phyloP scores from a whole-genome alignment of 1,140 invertebrate genomes.

The Leguminivora glycinivorella region DNA sequence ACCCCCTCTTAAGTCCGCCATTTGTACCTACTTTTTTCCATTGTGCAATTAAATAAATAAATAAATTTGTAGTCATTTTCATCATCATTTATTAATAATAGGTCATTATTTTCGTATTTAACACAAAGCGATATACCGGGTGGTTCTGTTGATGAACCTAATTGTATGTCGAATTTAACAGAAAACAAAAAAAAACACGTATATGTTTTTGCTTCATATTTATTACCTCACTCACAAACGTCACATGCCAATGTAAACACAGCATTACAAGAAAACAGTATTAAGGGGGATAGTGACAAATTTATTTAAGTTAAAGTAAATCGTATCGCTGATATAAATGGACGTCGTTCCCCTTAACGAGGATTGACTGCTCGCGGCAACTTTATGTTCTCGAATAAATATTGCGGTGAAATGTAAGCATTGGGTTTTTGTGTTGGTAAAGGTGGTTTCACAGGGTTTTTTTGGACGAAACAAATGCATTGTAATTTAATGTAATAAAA shows the following conservation, averaged over 20 bases:
- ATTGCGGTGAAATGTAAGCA: neutral
- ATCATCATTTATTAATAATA: too few relatives aligned
- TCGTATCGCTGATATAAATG: constrained; percentile 5
- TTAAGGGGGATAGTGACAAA: constrained; percentile 26
- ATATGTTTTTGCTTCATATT: too few relatives aligned
- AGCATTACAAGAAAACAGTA: neutral
- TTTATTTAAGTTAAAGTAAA: constrained; percentile 29
- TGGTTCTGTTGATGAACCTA: too few relatives aligned
- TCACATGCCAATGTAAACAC: neutral
- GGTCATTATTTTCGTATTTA: too few relatives aligned
- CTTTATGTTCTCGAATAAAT: constrained; percentile 12
- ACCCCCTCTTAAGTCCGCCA: too few relatives aligned
- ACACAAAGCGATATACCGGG: too few relatives aligned
- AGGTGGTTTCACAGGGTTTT: neutral
- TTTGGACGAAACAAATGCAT: neutral
- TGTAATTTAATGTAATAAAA: too few relatives aligned
- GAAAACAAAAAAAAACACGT: too few relatives aligned
- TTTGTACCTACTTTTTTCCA: too few relatives aligned
- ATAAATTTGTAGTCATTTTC: too few relatives aligned
- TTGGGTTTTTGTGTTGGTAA: neutral
- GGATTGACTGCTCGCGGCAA: constrained; percentile 12
- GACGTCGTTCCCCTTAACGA: constrained; percentile 4
- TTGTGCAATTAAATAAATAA: too few relatives aligned
- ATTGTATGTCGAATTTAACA: too few relatives aligned
- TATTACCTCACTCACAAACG: neutral